Evolutionary conservation across 2,888 invertebrate species (phyloP).

Genomic region (Dryadula phaetusa): DNA sequence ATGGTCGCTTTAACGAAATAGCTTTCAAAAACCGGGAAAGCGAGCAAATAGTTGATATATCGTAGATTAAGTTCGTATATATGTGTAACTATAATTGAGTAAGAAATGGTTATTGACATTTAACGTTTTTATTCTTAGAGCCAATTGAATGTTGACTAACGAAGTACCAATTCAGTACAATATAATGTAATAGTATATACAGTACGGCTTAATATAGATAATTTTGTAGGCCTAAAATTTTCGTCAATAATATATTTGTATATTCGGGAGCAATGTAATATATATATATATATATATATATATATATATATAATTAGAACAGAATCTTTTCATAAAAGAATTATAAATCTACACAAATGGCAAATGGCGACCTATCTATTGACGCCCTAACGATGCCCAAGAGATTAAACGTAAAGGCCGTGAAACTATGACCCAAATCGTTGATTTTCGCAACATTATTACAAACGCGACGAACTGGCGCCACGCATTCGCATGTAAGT

Average conservation of each 20-base stretch:
- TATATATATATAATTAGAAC: no score
- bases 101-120: background rate
- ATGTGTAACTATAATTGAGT: background rate
- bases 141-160: no score
- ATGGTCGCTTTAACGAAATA: conserved; percentile 29
- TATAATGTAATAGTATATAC: conserved; percentile 4
- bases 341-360: conserved; percentile 23
- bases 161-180: no score
- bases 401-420: conserved; percentile 69
- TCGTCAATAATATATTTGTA: no score
- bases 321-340: no score
- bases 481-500: conserved; percentile 47
- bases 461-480: conserved; percentile 66
- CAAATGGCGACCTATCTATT: conserved; percentile 40
- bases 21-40: conserved; percentile 68
- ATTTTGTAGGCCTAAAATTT: no score
- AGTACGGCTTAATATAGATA: background rate
- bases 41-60: conserved; percentile 60
- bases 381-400: conserved; percentile 49
- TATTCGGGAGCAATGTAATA: no score
- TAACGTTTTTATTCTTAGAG: no score
- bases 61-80: conserved; percentile 49
- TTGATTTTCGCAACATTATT: conserved; percentile 63
- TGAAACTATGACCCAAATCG: conserved; percentile 70
- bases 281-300: no score